Evolutionary conservation across 1,140 invertebrate genomes (phyloP).

Genomic region (Papilio xuthus): DNA sequence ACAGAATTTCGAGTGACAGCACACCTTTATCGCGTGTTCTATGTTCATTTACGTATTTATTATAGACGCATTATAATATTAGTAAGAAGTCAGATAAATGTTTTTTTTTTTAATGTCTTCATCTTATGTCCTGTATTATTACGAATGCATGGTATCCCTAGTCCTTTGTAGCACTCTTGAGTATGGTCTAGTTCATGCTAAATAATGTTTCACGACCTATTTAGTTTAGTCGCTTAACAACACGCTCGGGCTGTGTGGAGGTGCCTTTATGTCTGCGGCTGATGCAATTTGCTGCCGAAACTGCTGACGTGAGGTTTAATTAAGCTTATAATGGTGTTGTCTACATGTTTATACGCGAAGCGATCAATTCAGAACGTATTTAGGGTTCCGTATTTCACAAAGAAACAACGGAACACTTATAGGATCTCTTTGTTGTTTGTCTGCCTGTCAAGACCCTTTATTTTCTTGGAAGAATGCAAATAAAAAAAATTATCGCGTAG

Average conservation of each 20-base stretch:
- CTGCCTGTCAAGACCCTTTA: too few species aligned
- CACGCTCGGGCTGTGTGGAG: constrained; percentile 8
- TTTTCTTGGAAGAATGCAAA: too few species aligned
- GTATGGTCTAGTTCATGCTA: constrained; percentile 25
- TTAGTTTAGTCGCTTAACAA: constrained; percentile 32
- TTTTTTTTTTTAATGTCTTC: too few species aligned
- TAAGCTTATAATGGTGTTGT: constrained; percentile 27
- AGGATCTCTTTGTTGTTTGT: too few species aligned
- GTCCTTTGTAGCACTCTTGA: constrained; percentile 26
- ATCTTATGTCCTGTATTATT: background rate
- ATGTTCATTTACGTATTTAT: too few species aligned
- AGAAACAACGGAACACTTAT: too few species aligned
- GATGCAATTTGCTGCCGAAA: constrained; percentile 40
- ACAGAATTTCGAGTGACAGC: too few species aligned
- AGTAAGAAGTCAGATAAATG: too few species aligned
- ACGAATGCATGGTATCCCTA: background rate
- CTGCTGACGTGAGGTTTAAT: constrained; percentile 31
- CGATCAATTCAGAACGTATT: background rate
- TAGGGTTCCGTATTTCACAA: too few species aligned
- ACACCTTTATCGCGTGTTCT: too few species aligned
- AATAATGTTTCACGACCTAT: constrained; percentile 33
- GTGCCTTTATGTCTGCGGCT: constrained; percentile 23
- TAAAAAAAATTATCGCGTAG: too few species aligned
- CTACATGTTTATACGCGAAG: background rate
- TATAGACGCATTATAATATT: too few species aligned